These are phyloP conservation scores for Phylloscopus trochilus DNA, from an alignment of 2,113 vertebrate genomes.

Conservation along the genomic window DNA sequence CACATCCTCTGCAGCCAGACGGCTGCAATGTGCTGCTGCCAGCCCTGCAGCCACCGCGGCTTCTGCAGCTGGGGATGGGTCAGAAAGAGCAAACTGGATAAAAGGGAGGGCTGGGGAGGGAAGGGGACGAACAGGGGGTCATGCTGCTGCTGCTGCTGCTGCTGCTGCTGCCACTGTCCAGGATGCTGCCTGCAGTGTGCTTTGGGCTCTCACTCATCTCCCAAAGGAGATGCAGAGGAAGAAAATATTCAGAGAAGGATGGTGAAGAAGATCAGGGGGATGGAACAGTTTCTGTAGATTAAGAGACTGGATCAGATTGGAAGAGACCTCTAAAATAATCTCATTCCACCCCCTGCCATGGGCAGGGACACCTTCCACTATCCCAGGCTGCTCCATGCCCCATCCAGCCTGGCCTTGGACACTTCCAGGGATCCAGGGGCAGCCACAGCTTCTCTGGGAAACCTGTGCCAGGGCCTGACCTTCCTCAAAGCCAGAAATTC, in stretches of 20 bases:
- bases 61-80: neutral
- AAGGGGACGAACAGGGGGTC: neutral
- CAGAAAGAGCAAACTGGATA: neutral
- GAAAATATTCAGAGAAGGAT: neutral
- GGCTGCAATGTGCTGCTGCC: conserved; percentile 16
- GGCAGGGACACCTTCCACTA: neutral
- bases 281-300: neutral
- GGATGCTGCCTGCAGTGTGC: neutral
- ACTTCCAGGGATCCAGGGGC: neutral
- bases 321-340: neutral
- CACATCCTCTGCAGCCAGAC: neutral
- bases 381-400: accelerated
- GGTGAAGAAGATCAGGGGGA: neutral
- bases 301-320: neutral
- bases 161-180: neutral
- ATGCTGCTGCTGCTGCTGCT: neutral
- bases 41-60: neutral
- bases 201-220: neutral
- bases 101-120: neutral
- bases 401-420: accelerated
- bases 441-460: neutral
- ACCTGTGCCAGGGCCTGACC: accelerated
- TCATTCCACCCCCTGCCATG: accelerated
- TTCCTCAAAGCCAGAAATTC: accelerated
- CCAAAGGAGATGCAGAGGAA: neutral